Evolutionary conservation across 2,113 vertebrate species (phyloP), one percentile per base, ranked within the genome.

Genomic region (Manacus vitellinus): DNA sequence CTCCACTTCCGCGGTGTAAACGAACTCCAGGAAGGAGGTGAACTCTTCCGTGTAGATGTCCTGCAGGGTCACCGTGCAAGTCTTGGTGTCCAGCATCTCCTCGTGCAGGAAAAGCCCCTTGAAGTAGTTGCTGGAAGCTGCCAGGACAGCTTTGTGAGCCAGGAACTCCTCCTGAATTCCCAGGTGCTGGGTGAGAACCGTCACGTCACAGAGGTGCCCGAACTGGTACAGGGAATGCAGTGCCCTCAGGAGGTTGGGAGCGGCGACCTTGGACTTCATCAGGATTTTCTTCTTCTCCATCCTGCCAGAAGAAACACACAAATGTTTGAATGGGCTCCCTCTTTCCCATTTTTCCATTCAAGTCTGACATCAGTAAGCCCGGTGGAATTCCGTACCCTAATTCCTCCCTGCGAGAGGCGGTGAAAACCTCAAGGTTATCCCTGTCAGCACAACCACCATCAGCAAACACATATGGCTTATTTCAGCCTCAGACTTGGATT

Each of bases 111-210:
- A 97, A 14, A 98, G 94, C 11, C 97, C 96, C 67, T 80, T 97
- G 87, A 98, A 98, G 51, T 98, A 98, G 67, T 97, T 97, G 90
- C 98, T 98, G 92, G 97, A 98, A 89, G 98, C 97, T 52, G 96
- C 97, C 91, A 98, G 85, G 44, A 98, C 96, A 2, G 94, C 97
- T 77, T 94, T 97, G 83, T 98, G 98, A 72, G 91, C 97, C 30
- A 93, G 91, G 95, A 98, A 97, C 47, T 96, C 92, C 77, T 97
- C 97, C 65, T 96, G 95, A n/a, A 93, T 85, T 8, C 97, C 97
- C 1, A 94, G 89, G 10, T 96, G 96, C 2, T 95, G 92, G 3
- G 95, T 97, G 85, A 96, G 95, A 56, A 98, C 92, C 0, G 88
- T 97, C 76, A 98, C 94, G 0, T 98, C 97, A 37, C 97, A 97